Conservation (phyloP, 2,797 vertebrate species). For the Simalia tracyae region DNA sequence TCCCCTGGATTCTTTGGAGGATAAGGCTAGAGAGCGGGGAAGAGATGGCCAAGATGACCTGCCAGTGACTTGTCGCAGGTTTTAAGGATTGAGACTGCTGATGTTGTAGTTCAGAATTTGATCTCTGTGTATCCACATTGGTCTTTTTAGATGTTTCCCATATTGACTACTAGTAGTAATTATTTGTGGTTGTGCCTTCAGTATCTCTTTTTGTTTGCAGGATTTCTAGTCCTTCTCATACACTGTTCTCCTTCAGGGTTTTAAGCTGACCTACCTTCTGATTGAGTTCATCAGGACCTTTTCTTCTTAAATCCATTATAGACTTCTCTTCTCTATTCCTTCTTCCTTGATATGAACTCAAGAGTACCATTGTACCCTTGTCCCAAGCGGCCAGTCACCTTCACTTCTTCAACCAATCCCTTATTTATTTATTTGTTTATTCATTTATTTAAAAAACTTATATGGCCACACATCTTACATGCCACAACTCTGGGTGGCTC, state of each 20-base stretch:
- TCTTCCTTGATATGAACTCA: not conserved
- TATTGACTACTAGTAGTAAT: not conserved
- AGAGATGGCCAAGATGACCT: not conserved
- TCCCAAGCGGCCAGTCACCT: not conserved
- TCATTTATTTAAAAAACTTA: not conserved
- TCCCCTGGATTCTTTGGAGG: not conserved
- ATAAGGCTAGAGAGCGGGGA: not conserved
- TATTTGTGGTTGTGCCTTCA: not conserved
- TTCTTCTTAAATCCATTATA: not conserved
- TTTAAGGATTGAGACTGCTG: not conserved
- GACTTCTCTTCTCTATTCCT: not conserved
- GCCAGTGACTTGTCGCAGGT: not conserved
- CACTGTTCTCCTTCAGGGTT: not conserved
- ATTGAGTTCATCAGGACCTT: not conserved
- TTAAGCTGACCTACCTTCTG: not conserved
- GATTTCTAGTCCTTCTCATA: not conserved
- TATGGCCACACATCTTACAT: not conserved
- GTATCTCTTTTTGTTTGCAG: not conserved
- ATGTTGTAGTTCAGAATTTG: not conserved
- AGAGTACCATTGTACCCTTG: not conserved
- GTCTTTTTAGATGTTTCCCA: not conserved
- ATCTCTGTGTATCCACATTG: not conserved
- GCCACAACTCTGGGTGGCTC: not conserved
- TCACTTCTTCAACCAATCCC: not conserved
- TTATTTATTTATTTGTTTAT: not conserved